Evolutionary conservation across 2,797 vertebrate genomes (phyloP), one percentile per base, ranked within the genome.

Genomic region (Furcifer pardalis): DNA sequence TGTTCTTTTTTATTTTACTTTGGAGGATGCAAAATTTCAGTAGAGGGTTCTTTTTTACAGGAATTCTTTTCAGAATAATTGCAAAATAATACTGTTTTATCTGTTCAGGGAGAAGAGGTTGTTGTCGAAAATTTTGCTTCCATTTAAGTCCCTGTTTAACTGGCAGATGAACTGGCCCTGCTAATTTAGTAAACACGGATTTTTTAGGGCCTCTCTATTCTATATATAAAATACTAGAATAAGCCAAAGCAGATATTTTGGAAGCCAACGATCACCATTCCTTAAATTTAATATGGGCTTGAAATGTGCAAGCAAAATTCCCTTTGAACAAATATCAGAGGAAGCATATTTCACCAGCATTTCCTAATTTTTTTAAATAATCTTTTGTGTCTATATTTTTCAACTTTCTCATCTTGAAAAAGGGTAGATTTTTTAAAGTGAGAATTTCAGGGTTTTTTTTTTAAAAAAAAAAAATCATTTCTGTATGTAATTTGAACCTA

Each of bases 291-390:
- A 79, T 52, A 49, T 84, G 69, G n/a, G 21, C 12, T 65, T 74
- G 68, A 65, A 52, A 84, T 56, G 21, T 21, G 25, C 6, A 63
- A 82, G 32, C 59, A 82, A 35, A 63, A 60, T 62, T 8, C 4
- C 52, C 15, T 37, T 23, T 49, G 27, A 82, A 25, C 19, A 25
- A 72, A 37, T 52, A 30, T 3, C 10, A 80, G 35, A 9, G 49
- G 49, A 13, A 40, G 2, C 25, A 65, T 49, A 19, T 27, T 40
- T 21, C 35, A 72, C 79, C 87, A 74, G 88, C 56, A 82, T 56
- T 66, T 74, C n/a, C 68, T 91, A 83, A 88, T 91, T 35, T 77
- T 75, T n/a, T n/a, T n/a, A n/a, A n/a, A n/a, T n/a, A n/a, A n/a
- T n/a, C n/a, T n/a, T n/a, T n/a, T n/a, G n/a, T n/a, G n/a, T n/a